Evolutionary conservation across 2,113 vertebrate species (phyloP), one percentile per base, ranked within the genome.

Genomic region (Semnornis frantzii): DNA sequence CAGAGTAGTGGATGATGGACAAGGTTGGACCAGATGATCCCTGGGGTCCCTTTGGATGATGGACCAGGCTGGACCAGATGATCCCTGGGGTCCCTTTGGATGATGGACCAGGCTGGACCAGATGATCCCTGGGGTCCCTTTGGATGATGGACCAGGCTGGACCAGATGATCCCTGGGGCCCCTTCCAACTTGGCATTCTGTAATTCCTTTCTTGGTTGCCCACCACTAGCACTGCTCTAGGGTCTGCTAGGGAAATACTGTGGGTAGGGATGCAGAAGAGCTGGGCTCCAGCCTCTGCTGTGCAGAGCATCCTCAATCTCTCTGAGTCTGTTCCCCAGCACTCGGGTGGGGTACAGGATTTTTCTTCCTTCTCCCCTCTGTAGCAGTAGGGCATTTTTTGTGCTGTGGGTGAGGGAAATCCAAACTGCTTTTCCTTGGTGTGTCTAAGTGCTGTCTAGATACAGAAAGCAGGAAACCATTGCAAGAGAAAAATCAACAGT

Each of bases 291-390:
- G 15, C 16, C 81, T 16, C 19, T 76, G 42, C 79, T 8, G 3
- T 14, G 28, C 17, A 46, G 55, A n/a, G 77, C 58, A 37, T 16
- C 81, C 58, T 48, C 17, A 3, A 2, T 27, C 52, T 46, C 62
- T 30, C 48, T 16, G 31, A 12, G 27, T 57, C n/a, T 0, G 0
- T 39, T 44, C 60, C 25, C 30, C 44, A 66, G 58, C 69, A 31
- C 30, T 48, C 4, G 0, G 3, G 24, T 0, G 2, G 57, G 60
- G 18, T 4, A 1, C 46, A 24, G 70, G 48, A 8, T 21, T 81
- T 60, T 66, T 62, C 42, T 77, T n/a, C 50, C 9, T 0, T 30
- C 50, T 27, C 23, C 20, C 20, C 18, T 10, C 0, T 0, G 1
- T 33, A 28, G 4, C 54, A 70, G 82, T 18, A 12, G 59, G 31